Base-by-base conservation (phyloP, 2,113 vertebrate genomes). In the Oenanthe oenanthe region DNA sequence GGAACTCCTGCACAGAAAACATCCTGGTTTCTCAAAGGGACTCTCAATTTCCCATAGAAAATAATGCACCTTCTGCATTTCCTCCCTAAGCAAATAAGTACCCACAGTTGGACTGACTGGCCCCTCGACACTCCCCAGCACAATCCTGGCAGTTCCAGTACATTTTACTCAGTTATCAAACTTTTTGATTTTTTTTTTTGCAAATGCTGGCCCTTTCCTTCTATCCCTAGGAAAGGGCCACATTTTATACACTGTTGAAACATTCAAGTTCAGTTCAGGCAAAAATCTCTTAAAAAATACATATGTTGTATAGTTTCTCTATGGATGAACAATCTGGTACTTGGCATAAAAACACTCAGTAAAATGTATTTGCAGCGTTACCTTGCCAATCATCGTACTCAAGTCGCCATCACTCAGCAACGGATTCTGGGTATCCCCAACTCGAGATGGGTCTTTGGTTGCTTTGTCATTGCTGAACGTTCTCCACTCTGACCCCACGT, bases 381-480 rank as follows among this genome's bases (percentile, higher is more conserved):
- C 98, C 98, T 98, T 98, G 98, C 99, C 99, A 97, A 99, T 99
- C 99, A 99, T 99, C 60, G 99, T 99, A 57, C 99, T 99, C 68
- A 99, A 98, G 97, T 99, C 99, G 17, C 99, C 99, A 58, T 99
- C 99, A 3, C 99, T 99, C 68, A 99, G 96, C 82, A 99, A 97
- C 13, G 99, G 98, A 96, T 99, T 99, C 98, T 99, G 99, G 68
- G 99, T 98, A 20, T 99, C 99, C 86, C 99, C 99, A 19, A 99
- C 99, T 98, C 99, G 98, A 94, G 99, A 99, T 12, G 99, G 99
- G 95, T 99, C 99, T 98, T 99, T 99, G 34, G 99, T 99, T 89
- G 99, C 99, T 98, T 99, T 99, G 97, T 99, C 99, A 60, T 99
- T 99, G 92, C 99, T 99, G 97, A 99, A 99, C 20, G 99, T 99